Percentiles rank a stretch among this genome's conserved stretches.
Evolutionary conservation across 2,797 vertebrate species (phyloP).

Genomic region (Mus caroli): DNA sequence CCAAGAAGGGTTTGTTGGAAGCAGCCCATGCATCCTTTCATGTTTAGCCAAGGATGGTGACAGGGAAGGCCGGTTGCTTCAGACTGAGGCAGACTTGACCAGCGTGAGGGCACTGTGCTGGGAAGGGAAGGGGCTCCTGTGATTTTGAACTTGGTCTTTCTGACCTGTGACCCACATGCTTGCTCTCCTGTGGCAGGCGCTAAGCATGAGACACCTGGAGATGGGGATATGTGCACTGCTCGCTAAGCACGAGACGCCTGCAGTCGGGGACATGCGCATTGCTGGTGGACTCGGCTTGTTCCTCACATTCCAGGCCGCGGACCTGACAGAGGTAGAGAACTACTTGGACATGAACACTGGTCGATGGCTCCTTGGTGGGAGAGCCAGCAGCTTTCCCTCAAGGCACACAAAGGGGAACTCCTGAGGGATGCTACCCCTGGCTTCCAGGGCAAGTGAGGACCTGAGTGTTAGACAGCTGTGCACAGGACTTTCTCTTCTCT

Average conservation of each 20-base stretch:
- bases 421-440: background rate
- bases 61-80: background rate
- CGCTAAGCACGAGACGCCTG: background rate
- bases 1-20: background rate
- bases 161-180: rapidly evolving
- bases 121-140: background rate
- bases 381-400: background rate
- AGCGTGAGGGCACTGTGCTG: background rate
- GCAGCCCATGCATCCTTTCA: background rate
- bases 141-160: background rate
- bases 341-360: rapidly evolving
- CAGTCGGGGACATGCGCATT: rapidly evolving
- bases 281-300: background rate
- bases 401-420: background rate
- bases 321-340: rapidly evolving
- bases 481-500: background rate
- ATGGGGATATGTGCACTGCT: rapidly evolving
- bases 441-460: background rate
- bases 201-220: background rate
- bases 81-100: background rate
- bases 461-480: rapidly evolving
- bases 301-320: background rate
- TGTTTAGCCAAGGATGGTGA: background rate
- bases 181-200: rapidly evolving
- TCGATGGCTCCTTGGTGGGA: background rate